These are phyloP conservation scores for Oscheius myriophilus DNA, from an alignment of 2,888 invertebrate genomes.

Conservation along the genomic window DNA sequence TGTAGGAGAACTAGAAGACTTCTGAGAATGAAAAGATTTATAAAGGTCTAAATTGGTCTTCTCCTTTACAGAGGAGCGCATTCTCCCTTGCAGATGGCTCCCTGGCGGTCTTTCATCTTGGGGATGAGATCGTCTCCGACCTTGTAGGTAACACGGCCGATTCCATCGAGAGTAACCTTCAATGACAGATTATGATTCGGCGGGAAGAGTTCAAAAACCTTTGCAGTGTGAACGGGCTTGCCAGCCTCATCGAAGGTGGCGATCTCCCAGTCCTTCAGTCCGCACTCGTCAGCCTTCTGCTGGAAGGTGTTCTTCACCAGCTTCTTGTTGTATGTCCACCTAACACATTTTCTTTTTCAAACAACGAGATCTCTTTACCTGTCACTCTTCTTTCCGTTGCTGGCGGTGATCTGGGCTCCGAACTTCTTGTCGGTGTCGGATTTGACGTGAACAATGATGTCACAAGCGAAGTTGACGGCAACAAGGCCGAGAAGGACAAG, in stretches of 20 bases:
- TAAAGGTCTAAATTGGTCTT: neutral
- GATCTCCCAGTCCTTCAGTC: constrained; percentile 62
- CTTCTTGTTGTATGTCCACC: constrained; percentile 65
- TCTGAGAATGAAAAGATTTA: no score
- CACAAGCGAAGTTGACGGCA: constrained; percentile 55
- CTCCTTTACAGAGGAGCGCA: constrained; percentile 59
- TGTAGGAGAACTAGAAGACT: no score
- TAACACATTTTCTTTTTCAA: constrained; percentile 30
- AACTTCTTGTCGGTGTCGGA: constrained; percentile 66
- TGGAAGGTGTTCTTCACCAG: constrained; percentile 65
- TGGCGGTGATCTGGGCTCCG: constrained; percentile 63
- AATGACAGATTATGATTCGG: neutral
- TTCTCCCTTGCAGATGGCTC: constrained; percentile 68
- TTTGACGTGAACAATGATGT: constrained; percentile 68
- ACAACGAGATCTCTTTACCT: constrained; percentile 39
- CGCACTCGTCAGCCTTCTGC: constrained; percentile 67
- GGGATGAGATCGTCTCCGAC: constrained; percentile 66
- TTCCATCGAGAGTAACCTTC: constrained; percentile 42
- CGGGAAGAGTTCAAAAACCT: constrained; percentile 22
- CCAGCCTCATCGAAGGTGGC: constrained; percentile 60
- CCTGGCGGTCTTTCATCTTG: constrained; percentile 64
- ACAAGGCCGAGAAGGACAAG: constrained; percentile 44
- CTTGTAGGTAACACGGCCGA: constrained; percentile 37
- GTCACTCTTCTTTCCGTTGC: constrained; percentile 67
- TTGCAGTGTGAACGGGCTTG: constrained; percentile 40